A percentile compares a stretch with the other conserved stretches of the same genome.
phyloP scores from a whole-genome alignment of 2,797 vertebrate species.

The Lemur catta region DNA sequence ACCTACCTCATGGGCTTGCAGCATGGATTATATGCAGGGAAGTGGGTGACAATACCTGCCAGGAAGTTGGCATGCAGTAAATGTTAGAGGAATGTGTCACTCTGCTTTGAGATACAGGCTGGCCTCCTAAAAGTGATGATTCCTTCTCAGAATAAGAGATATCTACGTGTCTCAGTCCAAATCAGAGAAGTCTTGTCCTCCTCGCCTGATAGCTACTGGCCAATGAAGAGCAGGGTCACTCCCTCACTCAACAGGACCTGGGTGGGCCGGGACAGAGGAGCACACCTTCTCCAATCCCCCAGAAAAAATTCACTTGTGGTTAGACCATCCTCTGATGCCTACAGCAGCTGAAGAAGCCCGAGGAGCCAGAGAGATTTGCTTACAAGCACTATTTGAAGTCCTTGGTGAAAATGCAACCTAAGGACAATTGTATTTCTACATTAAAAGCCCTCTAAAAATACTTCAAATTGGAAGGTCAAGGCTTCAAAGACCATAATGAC shows the following conservation, averaged over 20 bases:
- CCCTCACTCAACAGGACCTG: not conserved
- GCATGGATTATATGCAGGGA: not conserved
- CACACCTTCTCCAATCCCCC: not conserved
- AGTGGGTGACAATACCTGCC: fast-evolving
- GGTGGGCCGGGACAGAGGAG: not conserved
- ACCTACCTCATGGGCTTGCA: too few species aligned
- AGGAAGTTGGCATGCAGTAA: not conserved
- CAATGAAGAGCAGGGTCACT: not conserved
- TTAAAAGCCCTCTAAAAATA: not conserved
- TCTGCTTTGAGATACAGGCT: not conserved
- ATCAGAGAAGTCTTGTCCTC: not conserved
- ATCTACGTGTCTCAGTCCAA: not conserved
- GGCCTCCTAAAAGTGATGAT: not conserved
- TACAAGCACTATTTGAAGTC: not conserved
- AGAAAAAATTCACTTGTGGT: not conserved
- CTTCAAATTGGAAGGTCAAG: conserved; percentile 14
- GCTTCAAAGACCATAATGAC: not conserved
- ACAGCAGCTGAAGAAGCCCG: not conserved
- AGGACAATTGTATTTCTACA: conserved; percentile 28
- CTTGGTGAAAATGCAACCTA: not conserved
- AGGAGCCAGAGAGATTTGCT: not conserved
- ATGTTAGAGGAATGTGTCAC: too few species aligned
- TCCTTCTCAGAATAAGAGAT: not conserved
- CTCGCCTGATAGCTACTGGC: not conserved
- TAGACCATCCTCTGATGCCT: not conserved